Conservation (phyloP, 2,113 vertebrate species). For the Corydoras sp. region DNA sequence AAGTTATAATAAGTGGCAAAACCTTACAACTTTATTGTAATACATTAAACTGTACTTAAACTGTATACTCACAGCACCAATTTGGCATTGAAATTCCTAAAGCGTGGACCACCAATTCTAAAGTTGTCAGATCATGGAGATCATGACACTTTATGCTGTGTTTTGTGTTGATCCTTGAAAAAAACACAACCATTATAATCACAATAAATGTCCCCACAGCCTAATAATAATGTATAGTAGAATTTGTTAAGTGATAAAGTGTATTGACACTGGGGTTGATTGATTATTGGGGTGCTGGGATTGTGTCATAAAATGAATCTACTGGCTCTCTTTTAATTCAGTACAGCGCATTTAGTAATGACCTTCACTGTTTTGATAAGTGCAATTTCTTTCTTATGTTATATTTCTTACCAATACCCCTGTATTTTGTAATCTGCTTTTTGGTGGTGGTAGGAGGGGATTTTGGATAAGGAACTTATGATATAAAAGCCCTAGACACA, state of each 20-base stretch:
- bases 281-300: not conserved
- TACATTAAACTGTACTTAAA: too few relatives aligned
- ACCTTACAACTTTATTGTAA: too few relatives aligned
- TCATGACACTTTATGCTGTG: too few relatives aligned
- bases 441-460: constrained; percentile 8
- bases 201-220: not conserved
- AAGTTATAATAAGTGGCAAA: too few relatives aligned
- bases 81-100: too few relatives aligned
- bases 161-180: too few relatives aligned
- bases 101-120: too few relatives aligned
- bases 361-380: constrained; percentile 50
- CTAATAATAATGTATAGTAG: not conserved
- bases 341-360: constrained; percentile 1
- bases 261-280: not conserved
- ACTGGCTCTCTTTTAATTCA: constrained; percentile 21
- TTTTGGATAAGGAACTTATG: not conserved
- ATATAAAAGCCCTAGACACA: constrained; percentile 44
- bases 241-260: not conserved
- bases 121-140: too few relatives aligned
- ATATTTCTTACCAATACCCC: constrained; percentile 6
- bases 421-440: constrained; percentile 30
- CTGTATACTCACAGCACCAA: too few relatives aligned
- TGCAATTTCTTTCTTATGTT: constrained; percentile 31
- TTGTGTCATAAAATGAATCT: constrained; percentile 1
- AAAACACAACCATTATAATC: not conserved